phyloP scores from a whole-genome alignment of 2,888 invertebrate genomes.

The Aleiodes testaceus region DNA sequence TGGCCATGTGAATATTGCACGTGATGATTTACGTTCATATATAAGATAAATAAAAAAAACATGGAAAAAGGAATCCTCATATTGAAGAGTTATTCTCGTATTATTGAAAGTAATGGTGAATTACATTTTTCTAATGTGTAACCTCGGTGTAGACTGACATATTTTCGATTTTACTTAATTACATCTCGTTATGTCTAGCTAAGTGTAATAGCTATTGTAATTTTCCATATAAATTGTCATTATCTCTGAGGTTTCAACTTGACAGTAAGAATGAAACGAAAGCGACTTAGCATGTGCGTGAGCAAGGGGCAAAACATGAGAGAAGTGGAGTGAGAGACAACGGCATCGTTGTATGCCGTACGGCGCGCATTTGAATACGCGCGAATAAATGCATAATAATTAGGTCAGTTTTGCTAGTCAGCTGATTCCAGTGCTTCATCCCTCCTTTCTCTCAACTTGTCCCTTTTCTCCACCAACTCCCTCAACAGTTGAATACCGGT shows the following conservation, averaged over 20 bases:
- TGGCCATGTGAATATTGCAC: conserved; percentile 27
- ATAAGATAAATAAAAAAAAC: conserved; percentile 12
- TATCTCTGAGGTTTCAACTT: background rate
- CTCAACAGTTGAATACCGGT: conserved; percentile 52
- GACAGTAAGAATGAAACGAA: background rate
- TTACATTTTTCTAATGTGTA: conserved; percentile 12
- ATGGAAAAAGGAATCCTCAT: background rate
- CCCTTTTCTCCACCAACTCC: conserved; percentile 8
- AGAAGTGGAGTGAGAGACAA: conserved; percentile 50
- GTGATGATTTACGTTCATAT: conserved; percentile 24
- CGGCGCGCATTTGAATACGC: conserved; percentile 72
- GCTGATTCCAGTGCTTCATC: conserved; percentile 60
- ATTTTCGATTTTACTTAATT: too few species aligned
- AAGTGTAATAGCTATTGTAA: too few species aligned
- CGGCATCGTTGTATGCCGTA: conserved; percentile 60
- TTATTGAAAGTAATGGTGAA: background rate
- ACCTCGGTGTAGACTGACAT: too few species aligned
- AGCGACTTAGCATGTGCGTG: conserved; percentile 6
- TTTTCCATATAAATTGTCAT: background rate
- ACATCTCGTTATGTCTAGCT: too few species aligned
- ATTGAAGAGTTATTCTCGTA: background rate
- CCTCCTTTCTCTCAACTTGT: conserved; percentile 24
- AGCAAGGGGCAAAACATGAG: conserved; percentile 39
- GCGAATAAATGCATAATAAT: conserved; percentile 74
- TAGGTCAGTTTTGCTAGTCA: conserved; percentile 73